A percentile compares a stretch with the other conserved stretches of the same genome.
Conservation (phyloP, 2,888 invertebrate genomes). For the Ptychoptera contaminata region DNA sequence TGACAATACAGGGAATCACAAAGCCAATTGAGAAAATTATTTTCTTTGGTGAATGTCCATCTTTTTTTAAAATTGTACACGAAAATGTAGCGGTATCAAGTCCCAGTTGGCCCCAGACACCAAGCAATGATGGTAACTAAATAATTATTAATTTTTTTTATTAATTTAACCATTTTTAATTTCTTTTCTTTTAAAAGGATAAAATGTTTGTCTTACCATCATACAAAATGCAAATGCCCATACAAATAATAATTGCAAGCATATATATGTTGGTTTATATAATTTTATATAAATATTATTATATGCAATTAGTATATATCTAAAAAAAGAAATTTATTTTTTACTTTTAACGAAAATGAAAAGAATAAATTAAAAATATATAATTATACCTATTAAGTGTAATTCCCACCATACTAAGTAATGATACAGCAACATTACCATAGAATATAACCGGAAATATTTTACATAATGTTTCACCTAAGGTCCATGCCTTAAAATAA, state of each 20-base stretch:
- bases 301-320: constrained; percentile 71
- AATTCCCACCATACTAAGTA: constrained; percentile 79
- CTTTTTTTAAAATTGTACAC: constrained; percentile 69
- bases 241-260: constrained; percentile 58
- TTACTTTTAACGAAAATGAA: background rate
- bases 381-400: constrained; percentile 62
- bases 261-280: constrained; percentile 58
- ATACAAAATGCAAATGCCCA: constrained; percentile 65
- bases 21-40: constrained; percentile 70
- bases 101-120: constrained; percentile 73
- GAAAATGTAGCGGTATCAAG: constrained; percentile 68
- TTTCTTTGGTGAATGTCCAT: constrained; percentile 69
- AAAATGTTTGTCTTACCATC: constrained; percentile 35
- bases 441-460: constrained; percentile 81
- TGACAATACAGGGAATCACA: constrained; percentile 67
- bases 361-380: background rate
- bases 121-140: constrained; percentile 62
- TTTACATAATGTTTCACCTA: constrained; percentile 61
- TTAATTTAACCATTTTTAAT: too few species aligned
- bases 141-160: too few species aligned
- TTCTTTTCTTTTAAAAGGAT: too few species aligned
- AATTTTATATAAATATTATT: constrained; percentile 63
- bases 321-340: constrained; percentile 29
- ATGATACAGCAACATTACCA: constrained; percentile 74
- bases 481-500: constrained; percentile 44